Conservation (phyloP, 2,888 invertebrate genomes). For the Rotaria macrura region DNA sequence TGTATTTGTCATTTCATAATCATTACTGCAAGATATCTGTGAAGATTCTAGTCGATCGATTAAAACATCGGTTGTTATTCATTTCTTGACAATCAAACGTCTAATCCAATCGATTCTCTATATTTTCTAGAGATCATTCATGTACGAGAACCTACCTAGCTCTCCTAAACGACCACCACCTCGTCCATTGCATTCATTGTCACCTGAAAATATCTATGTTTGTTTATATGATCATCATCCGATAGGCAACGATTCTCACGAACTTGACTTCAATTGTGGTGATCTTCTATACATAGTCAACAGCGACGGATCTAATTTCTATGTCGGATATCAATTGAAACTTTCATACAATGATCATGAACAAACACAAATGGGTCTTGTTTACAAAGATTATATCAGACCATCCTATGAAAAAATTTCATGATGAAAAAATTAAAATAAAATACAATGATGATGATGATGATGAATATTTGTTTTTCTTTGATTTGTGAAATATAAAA, state of each 20-base stretch:
- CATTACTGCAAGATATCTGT: background rate
- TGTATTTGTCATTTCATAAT: background rate
- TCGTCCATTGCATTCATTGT: background rate
- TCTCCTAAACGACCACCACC: background rate
- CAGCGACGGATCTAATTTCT: background rate
- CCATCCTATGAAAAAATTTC: background rate
- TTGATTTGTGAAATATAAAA: background rate
- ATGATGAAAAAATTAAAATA: background rate
- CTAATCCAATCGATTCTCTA: background rate
- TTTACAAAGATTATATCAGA: background rate
- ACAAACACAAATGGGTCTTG: background rate
- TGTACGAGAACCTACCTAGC: too few species aligned
- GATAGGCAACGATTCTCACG: background rate
- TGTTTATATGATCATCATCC: background rate
- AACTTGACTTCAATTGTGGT: background rate
- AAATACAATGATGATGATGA: background rate
- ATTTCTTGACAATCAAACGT: background rate
- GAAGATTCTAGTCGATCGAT: background rate
- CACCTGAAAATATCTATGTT: background rate
- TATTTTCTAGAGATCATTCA: background rate
- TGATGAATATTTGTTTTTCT: background rate
- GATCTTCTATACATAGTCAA: background rate
- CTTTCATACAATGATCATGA: background rate
- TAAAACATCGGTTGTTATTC: background rate
- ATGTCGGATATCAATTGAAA: background rate